Percentiles rank a stretch among this genome's conserved stretches.
These are phyloP conservation scores for Philhelius pedissequus DNA, from an alignment of 2,888 invertebrate genomes.

Conservation along the genomic window DNA sequence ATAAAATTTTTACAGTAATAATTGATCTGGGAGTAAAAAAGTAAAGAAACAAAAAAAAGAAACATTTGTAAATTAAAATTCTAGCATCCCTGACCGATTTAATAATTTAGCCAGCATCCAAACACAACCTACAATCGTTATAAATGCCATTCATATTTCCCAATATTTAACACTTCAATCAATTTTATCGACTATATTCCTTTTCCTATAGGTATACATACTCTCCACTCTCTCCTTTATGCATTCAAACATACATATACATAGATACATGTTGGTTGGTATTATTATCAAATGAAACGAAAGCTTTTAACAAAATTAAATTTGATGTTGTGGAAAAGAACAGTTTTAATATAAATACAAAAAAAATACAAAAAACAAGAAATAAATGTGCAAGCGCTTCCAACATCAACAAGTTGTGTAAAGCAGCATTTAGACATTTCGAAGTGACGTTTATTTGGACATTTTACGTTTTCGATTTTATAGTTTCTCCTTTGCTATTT, in stretches of 20 bases:
- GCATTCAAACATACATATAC: not conserved
- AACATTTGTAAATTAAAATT: conserved; percentile 65
- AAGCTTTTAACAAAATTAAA: conserved; percentile 67
- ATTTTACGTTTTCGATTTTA: conserved; percentile 19
- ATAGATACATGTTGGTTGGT: not conserved
- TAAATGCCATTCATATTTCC: conserved; percentile 49
- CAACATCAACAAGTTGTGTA: conserved; percentile 49
- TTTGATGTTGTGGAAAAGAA: conserved; percentile 53
- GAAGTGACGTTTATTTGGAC: conserved; percentile 36
- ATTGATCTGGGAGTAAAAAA: conserved; percentile 40
- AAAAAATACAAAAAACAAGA: not conserved
- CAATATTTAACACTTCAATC: conserved; percentile 59
- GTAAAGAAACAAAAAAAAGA: no score
- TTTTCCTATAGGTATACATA: not conserved
- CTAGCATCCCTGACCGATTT: conserved; percentile 47
- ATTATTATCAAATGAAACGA: conserved; percentile 43
- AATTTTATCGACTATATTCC: conserved; percentile 62
- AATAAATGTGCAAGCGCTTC: conserved; percentile 9
- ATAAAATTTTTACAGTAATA: conserved; percentile 13
- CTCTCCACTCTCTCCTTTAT: not conserved
- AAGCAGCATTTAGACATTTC: conserved; percentile 34
- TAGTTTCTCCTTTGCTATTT: conserved; percentile 17
- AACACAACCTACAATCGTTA: not conserved
- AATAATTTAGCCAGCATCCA: conserved; percentile 49
- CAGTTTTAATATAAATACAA: not conserved